Conservation (phyloP, 23 tunicate species). For the Ciona savignyi region DNA sequence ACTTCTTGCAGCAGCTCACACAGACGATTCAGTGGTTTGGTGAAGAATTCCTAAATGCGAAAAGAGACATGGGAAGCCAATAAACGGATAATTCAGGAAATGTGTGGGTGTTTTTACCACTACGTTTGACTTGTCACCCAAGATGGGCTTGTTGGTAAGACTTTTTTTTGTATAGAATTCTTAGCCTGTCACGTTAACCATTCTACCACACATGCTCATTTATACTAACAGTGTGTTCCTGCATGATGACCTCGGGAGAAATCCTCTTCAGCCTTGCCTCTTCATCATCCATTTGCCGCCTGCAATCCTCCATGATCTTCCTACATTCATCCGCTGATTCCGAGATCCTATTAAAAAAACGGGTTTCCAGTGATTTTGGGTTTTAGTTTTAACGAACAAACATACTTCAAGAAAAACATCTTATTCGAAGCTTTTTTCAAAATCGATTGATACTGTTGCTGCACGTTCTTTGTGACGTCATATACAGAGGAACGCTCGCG, state of each 20-base stretch:
- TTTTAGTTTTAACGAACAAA: neutral
- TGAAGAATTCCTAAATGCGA: constrained; percentile 18
- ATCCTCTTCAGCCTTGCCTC: constrained; percentile 18
- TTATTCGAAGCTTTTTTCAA: constrained; percentile 35
- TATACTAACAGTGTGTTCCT: constrained; percentile 63
- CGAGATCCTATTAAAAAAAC: neutral
- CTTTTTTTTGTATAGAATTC: too few species aligned
- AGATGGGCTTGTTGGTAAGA: too few species aligned
- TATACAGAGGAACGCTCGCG: constrained; percentile 32
- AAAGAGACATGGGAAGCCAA: neutral
- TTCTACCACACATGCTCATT: too few species aligned
- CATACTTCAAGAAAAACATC: constrained; percentile 47
- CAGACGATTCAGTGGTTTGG: constrained; percentile 21
- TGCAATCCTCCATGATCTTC: constrained; percentile 16
- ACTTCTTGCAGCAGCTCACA: constrained; percentile 23
- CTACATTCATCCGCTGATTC: constrained; percentile 50
- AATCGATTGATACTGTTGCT: constrained; percentile 39
- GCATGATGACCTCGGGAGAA: constrained; percentile 21
- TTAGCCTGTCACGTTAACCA: too few species aligned
- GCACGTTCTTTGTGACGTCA: constrained; percentile 57
- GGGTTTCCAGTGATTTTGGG: neutral
- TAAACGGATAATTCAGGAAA: neutral
- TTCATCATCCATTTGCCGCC: constrained; percentile 25
- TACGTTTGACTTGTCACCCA: too few species aligned
- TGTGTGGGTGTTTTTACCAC: neutral